A percentile compares a stretch with the other conserved stretches of the same genome.
These are phyloP conservation scores for Rhabdophis nuchalis DNA, from an alignment of 2,797 vertebrate genomes.

Conservation along the genomic window DNA sequence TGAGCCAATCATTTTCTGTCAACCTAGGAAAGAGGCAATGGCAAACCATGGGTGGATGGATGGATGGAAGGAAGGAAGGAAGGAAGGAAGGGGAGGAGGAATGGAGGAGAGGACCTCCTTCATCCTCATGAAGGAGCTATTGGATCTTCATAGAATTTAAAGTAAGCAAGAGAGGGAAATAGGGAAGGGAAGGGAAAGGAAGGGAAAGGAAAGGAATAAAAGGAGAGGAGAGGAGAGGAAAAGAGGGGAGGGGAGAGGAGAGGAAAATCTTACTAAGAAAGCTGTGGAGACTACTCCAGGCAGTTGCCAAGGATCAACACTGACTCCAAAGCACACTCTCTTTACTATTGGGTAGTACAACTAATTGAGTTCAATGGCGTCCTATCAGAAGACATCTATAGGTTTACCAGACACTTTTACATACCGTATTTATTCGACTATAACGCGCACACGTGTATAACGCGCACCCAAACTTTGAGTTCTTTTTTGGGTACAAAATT, in stretches of 20 bases:
- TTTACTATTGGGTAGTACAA: not conserved
- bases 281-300: not conserved
- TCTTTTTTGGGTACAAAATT: too few species aligned
- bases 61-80: too few species aligned
- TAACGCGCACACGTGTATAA: too few species aligned
- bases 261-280: not conserved
- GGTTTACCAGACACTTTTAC: not conserved
- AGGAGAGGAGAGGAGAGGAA: rapidly evolving
- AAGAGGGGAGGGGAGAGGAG: rapidly evolving
- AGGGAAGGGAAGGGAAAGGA: too few species aligned
- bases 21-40: not conserved
- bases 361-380: not conserved
- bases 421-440: too few species aligned
- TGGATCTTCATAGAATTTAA: too few species aligned
- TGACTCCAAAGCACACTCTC: not conserved
- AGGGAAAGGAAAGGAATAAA: too few species aligned
- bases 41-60: not conserved
- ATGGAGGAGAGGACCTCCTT: too few species aligned
- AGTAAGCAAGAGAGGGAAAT: too few species aligned
- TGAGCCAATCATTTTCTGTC: not conserved
- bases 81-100: rapidly evolving
- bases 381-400: not conserved
- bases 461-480: too few species aligned
- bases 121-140: too few species aligned
- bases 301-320: not conserved